Conservation (phyloP, 2,888 invertebrate genomes). For the Ctenicera cuprea region DNA sequence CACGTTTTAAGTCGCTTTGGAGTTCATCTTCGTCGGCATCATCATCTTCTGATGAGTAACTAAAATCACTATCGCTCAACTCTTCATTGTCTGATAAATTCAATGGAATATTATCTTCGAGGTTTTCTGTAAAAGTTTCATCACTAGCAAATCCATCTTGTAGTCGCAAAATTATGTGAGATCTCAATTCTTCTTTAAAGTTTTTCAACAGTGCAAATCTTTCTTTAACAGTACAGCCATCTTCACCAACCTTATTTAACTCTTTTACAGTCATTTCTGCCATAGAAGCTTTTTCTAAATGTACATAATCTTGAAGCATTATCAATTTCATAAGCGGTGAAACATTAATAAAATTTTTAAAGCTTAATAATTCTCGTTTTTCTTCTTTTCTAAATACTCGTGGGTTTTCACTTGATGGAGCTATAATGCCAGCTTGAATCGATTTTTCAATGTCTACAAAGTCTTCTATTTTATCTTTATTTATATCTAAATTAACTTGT, state of each 20-base stretch:
- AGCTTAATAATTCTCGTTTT: conserved; percentile 61
- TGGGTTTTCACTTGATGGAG: conserved; percentile 51
- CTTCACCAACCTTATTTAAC: conserved; percentile 60
- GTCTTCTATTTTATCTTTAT: conserved; percentile 59
- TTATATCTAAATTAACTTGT: conserved; percentile 47
- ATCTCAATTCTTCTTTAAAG: conserved; percentile 58
- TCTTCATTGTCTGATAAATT: conserved; percentile 37
- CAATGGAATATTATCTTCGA: background rate
- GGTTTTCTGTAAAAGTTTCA: background rate
- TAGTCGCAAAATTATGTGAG: conserved; percentile 10
- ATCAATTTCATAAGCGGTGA: conserved; percentile 64
- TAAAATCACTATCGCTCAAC: conserved; percentile 29
- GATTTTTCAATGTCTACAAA: conserved; percentile 67
- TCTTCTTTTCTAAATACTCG: conserved; percentile 62
- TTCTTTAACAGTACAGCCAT: conserved; percentile 63
- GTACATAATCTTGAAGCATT: conserved; percentile 63
- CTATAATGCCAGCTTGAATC: conserved; percentile 63
- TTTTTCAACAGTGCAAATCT: conserved; percentile 64
- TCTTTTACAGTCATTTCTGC: conserved; percentile 55
- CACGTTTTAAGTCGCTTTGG: background rate
- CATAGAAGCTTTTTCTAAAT: conserved; percentile 62
- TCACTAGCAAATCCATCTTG: conserved; percentile 28
- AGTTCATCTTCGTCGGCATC: conserved; percentile 3
- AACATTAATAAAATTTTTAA: conserved; percentile 68
- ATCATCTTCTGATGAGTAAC: conserved; percentile 22